Evolutionary conservation across 1,140 invertebrate genomes (phyloP).

Genomic region (Manduca sexta): DNA sequence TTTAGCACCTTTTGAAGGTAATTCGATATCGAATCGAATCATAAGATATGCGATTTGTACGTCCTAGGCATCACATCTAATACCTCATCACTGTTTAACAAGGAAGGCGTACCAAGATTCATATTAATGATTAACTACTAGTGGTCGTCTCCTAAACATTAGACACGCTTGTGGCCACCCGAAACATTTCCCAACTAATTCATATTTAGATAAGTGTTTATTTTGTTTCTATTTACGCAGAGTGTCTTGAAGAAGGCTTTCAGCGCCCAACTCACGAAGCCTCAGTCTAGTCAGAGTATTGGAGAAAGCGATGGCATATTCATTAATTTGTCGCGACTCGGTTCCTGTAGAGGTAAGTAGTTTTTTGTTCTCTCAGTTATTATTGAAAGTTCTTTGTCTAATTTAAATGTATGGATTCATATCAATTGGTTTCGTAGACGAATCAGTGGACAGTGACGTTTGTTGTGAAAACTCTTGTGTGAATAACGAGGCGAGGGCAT

Average conservation of each 20-base stretch:
- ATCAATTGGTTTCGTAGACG: conserved; percentile 24
- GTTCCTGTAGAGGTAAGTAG: conserved; percentile 37
- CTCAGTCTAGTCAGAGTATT: conserved; percentile 45
- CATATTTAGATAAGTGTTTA: too few species aligned
- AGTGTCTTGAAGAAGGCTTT: conserved; percentile 50
- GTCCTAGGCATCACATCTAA: too few species aligned
- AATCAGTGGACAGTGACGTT: conserved; percentile 41
- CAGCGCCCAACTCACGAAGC: conserved; percentile 47
- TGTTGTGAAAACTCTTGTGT: conserved; percentile 34
- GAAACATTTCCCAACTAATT: too few species aligned
- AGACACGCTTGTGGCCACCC: too few species aligned
- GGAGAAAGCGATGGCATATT: conserved; percentile 49
- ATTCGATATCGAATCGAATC: too few species aligned
- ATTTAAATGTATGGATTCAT: background rate
- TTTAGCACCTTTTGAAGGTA: too few species aligned
- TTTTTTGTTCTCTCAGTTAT: background rate
- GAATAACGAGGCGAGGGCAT: conserved; percentile 22
- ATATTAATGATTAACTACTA: too few species aligned
- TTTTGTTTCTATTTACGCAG: conserved; percentile 16
- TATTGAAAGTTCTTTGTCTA: background rate
- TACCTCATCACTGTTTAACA: too few species aligned
- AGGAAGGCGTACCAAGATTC: too few species aligned
- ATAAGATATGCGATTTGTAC: too few species aligned
- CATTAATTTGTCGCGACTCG: conserved; percentile 40
- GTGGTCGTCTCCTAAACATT: too few species aligned